These are phyloP conservation scores for Neopelma chrysocephalum DNA, from an alignment of 2,797 vertebrate genomes.

Conservation along the genomic window DNA sequence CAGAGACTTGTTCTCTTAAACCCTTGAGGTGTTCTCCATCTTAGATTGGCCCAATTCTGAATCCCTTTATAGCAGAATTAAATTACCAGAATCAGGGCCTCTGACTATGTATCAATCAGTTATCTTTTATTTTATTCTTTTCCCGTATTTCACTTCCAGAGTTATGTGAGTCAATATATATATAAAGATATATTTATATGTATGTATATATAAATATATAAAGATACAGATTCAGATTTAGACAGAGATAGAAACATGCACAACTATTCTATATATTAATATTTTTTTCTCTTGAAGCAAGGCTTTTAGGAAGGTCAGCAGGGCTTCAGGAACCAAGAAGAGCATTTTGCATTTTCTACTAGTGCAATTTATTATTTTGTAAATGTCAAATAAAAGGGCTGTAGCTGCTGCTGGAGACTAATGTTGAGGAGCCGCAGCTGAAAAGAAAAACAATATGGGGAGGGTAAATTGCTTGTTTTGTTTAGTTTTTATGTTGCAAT, in stretches of 20 bases:
- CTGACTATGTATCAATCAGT: neutral
- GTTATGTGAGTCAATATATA: neutral
- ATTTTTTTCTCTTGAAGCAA: neutral
- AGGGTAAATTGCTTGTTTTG: neutral
- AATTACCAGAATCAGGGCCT: conserved; percentile 4
- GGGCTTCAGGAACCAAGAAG: neutral
- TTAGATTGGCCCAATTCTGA: neutral
- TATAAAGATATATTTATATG: neutral
- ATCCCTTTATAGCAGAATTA: neutral
- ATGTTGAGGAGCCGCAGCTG: neutral
- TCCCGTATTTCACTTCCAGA: neutral
- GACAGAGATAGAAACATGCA: neutral
- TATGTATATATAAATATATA: neutral
- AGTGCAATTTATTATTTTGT: neutral
- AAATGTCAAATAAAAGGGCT: neutral
- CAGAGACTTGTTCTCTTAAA: conserved; percentile 29
- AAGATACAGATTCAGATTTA: neutral
- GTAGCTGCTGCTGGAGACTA: neutral
- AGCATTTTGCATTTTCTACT: neutral
- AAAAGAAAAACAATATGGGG: neutral
- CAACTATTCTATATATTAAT: neutral
- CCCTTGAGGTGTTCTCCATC: neutral
- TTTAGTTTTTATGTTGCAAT: neutral
- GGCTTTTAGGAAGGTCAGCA: neutral
- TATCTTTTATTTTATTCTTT: neutral